These are phyloP conservation scores for Hydrolagus affinis DNA, from an alignment of 2,113 vertebrate genomes.

Conservation along the genomic window DNA sequence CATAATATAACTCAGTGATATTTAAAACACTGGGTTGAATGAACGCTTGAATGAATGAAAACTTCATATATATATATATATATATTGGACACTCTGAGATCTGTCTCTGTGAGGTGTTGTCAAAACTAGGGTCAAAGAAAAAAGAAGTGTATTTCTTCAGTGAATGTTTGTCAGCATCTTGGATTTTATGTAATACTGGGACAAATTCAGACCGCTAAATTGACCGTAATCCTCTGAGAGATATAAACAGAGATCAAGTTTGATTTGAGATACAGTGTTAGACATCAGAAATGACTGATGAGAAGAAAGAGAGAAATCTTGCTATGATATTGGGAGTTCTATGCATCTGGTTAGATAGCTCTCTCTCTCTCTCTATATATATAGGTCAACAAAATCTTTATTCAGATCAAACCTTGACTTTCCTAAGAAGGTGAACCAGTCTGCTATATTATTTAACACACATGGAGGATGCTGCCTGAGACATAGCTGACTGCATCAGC, in stretches of 20 bases:
- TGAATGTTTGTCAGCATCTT: slow-evolving; percentile 5
- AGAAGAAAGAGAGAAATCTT: not conserved
- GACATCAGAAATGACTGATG: not conserved
- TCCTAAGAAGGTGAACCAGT: not conserved
- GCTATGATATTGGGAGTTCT: not conserved
- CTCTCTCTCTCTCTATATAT: not conserved
- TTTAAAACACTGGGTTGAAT: no score
- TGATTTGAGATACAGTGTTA: not conserved
- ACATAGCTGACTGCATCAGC: slow-evolving; percentile 1
- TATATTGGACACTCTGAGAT: not conserved
- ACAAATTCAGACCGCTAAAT: not conserved
- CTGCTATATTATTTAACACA: not conserved
- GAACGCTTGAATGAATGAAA: no score
- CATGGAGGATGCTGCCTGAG: not conserved
- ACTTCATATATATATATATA: not conserved
- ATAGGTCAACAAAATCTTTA: not conserved
- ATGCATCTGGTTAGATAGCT: not conserved
- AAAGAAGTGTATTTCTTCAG: not conserved
- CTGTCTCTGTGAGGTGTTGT: not conserved
- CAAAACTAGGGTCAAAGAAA: not conserved
- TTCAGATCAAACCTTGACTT: not conserved
- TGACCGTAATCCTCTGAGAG: not conserved
- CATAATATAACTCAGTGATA: no score
- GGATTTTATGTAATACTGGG: slow-evolving; percentile 1
- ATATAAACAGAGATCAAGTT: no score